Evolutionary conservation across 2,797 vertebrate genomes (phyloP).

Genomic region (Erethizon dorsatum): DNA sequence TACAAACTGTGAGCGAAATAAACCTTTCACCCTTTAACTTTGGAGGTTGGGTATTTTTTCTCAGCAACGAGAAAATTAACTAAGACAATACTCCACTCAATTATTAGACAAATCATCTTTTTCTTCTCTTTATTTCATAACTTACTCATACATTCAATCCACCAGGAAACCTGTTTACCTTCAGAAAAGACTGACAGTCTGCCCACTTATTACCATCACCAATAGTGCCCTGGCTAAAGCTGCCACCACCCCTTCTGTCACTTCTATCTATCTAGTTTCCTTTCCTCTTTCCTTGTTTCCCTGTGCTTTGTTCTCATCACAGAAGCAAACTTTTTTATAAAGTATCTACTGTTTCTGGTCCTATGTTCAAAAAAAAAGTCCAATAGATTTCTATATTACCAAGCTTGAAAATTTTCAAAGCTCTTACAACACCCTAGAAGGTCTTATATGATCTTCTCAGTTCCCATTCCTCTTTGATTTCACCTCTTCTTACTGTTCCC

Average conservation of each 20-base stretch:
- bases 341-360: background rate
- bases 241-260: accelerated
- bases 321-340: background rate
- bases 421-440: background rate
- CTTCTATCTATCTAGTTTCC: background rate
- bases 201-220: background rate
- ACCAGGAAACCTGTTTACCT: background rate
- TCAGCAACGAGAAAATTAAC: too few species aligned
- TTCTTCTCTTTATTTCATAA: background rate
- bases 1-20: too few species aligned
- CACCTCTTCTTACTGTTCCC: background rate
- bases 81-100: background rate
- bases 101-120: background rate
- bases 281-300: background rate
- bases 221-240: background rate
- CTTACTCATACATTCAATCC: background rate
- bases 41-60: too few species aligned
- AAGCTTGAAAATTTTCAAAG: background rate
- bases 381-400: background rate
- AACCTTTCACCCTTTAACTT: too few species aligned
- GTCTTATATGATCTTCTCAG: background rate
- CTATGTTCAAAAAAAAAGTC: background rate
- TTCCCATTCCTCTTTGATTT: background rate
- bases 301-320: background rate
- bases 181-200: background rate